phyloP scores from a whole-genome alignment of 2,113 vertebrate genomes.

The Pygathrix nemaeus region DNA sequence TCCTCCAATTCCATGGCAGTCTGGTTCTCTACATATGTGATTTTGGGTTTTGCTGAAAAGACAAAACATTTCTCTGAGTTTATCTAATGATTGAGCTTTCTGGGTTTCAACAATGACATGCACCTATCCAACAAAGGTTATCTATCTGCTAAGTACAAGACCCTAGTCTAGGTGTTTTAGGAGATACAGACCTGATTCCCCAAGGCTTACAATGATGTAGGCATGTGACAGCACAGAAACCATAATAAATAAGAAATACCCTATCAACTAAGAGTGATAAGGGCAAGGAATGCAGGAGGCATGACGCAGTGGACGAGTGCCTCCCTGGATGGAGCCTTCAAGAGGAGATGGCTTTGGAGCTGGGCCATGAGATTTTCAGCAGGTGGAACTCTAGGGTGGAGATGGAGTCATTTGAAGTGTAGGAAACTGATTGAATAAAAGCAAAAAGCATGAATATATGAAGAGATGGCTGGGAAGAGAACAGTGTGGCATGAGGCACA shows the following conservation, averaged over 20 bases:
- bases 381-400: not conserved
- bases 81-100: not conserved
- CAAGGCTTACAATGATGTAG: not conserved
- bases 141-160: not conserved
- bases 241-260: not conserved
- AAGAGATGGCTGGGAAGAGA: not conserved
- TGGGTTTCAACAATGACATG: not conserved
- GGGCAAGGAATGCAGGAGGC: not conserved
- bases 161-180: not conserved
- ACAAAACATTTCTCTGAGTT: conserved; percentile 50
- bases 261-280: accelerated
- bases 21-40: conserved; percentile 96
- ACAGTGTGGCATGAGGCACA: not conserved
- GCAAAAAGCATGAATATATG: not conserved
- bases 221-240: not conserved
- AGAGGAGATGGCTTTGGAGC: not conserved
- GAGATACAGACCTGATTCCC: not conserved
- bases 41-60: conserved; percentile 94
- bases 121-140: not conserved
- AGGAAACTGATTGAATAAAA: not conserved
- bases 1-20: conserved; percentile 95
- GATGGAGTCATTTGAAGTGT: not conserved
- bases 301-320: accelerated
- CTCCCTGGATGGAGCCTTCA: not conserved
- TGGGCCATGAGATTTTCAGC: not conserved